phyloP scores from a whole-genome alignment of 35 echinoderm and acorn worm species.

The Apostichopus californicus region DNA sequence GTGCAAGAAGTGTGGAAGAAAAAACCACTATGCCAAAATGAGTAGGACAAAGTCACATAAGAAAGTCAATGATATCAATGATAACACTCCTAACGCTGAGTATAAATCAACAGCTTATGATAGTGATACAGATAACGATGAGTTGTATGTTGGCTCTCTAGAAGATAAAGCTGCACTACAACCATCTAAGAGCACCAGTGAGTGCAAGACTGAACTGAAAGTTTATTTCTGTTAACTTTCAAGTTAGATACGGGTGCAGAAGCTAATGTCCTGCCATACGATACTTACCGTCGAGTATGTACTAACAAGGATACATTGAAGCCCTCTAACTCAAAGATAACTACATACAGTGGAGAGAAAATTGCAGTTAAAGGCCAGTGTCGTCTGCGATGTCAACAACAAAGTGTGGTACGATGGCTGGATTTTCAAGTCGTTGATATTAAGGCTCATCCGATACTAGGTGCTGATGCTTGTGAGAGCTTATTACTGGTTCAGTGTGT shows the following conservation, averaged over 20 bases:
- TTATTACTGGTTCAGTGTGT: constrained; percentile 8
- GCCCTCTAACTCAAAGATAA: not conserved
- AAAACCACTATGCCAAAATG: too few relatives aligned
- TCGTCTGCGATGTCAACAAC: not conserved
- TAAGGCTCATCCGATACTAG: not conserved
- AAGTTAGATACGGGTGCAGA: constrained; percentile 24
- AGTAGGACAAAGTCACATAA: too few relatives aligned
- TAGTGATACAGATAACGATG: too few relatives aligned
- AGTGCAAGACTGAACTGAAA: too few relatives aligned
- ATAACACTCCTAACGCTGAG: too few relatives aligned
- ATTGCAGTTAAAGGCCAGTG: not conserved
- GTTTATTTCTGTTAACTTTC: not conserved
- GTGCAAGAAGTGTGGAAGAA: too few relatives aligned
- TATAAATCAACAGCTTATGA: too few relatives aligned
- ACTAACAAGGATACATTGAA: not conserved
- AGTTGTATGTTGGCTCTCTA: too few relatives aligned
- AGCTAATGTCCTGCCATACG: constrained; percentile 20
- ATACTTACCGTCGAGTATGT: not conserved
- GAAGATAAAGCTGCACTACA: too few relatives aligned
- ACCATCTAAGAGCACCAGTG: too few relatives aligned
- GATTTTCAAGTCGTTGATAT: constrained; percentile 24
- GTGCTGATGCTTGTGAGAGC: not conserved
- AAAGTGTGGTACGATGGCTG: not conserved
- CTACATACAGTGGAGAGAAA: constrained; percentile 14
- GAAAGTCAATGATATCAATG: too few relatives aligned